These are phyloP conservation scores for Melipona bicolor DNA, from an alignment of 2,888 invertebrate genomes.

Conservation along the genomic window DNA sequence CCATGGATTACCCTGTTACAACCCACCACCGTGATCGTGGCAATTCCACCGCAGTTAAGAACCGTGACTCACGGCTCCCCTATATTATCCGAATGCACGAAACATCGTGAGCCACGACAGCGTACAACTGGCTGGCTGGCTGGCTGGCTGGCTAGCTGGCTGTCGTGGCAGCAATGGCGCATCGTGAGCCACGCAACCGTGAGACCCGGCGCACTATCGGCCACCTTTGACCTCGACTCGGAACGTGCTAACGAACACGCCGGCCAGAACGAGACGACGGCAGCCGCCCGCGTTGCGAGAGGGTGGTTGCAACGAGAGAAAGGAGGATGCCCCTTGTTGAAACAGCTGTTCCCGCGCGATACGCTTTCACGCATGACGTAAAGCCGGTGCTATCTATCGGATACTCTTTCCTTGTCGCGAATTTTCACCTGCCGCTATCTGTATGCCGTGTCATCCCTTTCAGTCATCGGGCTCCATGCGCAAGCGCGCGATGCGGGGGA, in stretches of 20 bases:
- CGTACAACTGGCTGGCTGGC: not conserved
- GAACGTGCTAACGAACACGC: slow-evolving; percentile 23
- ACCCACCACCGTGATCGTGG: not conserved
- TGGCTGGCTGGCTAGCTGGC: not conserved
- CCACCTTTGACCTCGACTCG: slow-evolving; percentile 13
- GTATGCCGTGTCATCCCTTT: not conserved
- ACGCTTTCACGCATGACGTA: slow-evolving; percentile 25
- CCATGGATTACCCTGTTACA: not conserved
- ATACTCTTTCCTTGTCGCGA: slow-evolving; percentile 26
- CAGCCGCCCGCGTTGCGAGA: not conserved
- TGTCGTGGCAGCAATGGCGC: not conserved
- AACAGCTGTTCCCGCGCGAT: slow-evolving; percentile 39
- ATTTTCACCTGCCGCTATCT: slow-evolving; percentile 19
- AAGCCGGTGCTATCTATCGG: slow-evolving; percentile 36
- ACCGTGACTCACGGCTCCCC: not conserved
- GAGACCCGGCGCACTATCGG: slow-evolving; percentile 8
- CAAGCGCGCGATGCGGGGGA: too few relatives aligned
- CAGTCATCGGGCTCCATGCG: not conserved
- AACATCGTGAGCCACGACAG: slow-evolving; percentile 10
- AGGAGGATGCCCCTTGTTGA: not conserved
- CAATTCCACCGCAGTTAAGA: not conserved
- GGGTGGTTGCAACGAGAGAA: not conserved
- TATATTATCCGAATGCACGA: not conserved
- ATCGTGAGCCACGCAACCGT: slow-evolving; percentile 11
- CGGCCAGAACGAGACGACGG: not conserved